These are phyloP conservation scores for Cacatua alba DNA, from an alignment of 2,113 vertebrate species.

Conservation along the genomic window DNA sequence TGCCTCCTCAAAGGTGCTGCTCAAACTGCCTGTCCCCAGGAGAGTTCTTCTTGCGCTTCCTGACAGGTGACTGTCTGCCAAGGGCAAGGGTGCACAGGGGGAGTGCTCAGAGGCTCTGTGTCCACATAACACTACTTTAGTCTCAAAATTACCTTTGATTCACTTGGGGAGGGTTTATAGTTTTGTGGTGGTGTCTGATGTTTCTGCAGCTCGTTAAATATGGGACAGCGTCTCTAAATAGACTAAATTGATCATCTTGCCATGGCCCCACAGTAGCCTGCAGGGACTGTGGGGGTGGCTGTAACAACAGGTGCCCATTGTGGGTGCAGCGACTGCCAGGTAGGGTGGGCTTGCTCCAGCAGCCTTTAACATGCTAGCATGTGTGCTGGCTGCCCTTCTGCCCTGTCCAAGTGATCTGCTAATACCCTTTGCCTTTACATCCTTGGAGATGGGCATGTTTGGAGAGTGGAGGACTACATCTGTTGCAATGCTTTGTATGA, in stretches of 20 bases:
- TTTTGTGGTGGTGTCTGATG: neutral
- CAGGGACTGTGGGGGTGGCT: neutral
- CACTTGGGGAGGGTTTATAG: neutral
- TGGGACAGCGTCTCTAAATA: neutral
- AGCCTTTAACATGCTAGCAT: too few relatives aligned
- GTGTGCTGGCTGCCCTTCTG: rapidly evolving
- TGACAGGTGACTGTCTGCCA: neutral
- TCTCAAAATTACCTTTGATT: neutral
- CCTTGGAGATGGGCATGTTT: neutral
- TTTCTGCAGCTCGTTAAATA: neutral
- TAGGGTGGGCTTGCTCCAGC: neutral
- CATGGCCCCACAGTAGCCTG: neutral
- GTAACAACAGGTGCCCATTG: rapidly evolving
- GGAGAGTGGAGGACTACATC: rapidly evolving
- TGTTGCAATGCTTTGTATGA: neutral
- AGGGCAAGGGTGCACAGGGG: neutral
- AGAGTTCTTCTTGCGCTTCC: rapidly evolving
- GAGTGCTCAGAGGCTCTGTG: too few relatives aligned
- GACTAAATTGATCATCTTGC: neutral
- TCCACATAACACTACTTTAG: rapidly evolving
- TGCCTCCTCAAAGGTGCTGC: neutral
- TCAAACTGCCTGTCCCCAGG: neutral
- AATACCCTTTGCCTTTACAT: rapidly evolving
- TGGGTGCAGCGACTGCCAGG: rapidly evolving
- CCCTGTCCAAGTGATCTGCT: rapidly evolving